Evolutionary conservation across 64 coral and sea anemone genomes (phyloP), one percentile per base, ranked within the genome.

Genomic region (Actinia equina): DNA sequence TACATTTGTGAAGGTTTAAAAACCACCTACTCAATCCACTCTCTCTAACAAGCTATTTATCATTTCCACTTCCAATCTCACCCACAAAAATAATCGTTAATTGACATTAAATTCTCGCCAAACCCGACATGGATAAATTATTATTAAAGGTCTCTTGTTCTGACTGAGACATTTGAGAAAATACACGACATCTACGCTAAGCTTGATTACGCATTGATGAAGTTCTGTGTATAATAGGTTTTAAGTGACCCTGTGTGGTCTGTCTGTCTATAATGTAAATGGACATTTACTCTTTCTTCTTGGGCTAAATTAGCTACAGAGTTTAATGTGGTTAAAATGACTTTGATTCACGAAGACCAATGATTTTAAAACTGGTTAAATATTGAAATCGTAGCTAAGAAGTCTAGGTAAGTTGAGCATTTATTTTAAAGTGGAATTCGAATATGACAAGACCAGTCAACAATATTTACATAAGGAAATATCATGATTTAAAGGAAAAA

Each of bases 401-500:
- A 74, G 69, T 74, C 65, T 1, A 71, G 13, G 23, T 25, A 30
- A 41, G 23, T 15, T 74, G 25, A 41, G n/a, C 10, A 8, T 41
- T 74, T 74, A 15, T 3, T 22, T 65, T 1, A 65, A 65, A 65
- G 7, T n/a, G 9, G 13, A 74, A 74, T 74, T 30, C 69, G 25
- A 74, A 74, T 74, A 13, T 74, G 69, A 74, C 69, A 74, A 74
- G 69, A 74, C 15, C 1, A 41, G 26, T 41, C 69, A 26, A 74
- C 69, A 74, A 74, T 74, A 74, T 74, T 74, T 27, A 74, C 69
- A 74, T 2, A 74, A 74, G 69, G 69, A 74, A 74, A 74, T 41
- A 37, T 74, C 41, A 41, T 41, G 8, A 74, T 74, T 41, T 12
- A 41, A n/a, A 74, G 62, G n/a, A 23, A 65, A 60, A 26, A 74